Evolutionary conservation across 2,888 invertebrate species (phyloP), one percentile per base, ranked within the genome.

Genomic region (Steinernema carpocapsae): DNA sequence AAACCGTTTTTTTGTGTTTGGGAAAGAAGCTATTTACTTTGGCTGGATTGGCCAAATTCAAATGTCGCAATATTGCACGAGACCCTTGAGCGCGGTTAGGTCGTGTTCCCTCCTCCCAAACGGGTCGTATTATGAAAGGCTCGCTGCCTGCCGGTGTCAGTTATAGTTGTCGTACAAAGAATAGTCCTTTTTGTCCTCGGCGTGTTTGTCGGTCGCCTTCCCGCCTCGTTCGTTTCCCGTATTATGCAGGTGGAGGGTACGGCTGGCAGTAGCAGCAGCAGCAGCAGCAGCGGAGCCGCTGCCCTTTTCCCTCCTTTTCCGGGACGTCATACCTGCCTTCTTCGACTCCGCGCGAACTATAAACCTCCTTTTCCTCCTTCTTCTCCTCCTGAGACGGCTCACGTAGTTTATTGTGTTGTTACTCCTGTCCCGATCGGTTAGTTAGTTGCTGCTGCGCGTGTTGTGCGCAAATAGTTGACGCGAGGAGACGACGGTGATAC

Each of bases 391-490:
- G n/a, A n/a, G n/a, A n/a, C n/a, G n/a, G n/a, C n/a, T n/a, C n/a
- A n/a, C n/a, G n/a, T n/a, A n/a, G n/a, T n/a, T n/a, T n/a, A n/a
- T n/a, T n/a, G n/a, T n/a, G n/a, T n/a, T n/a, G n/a, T n/a, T n/a
- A n/a, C n/a, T n/a, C n/a, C n/a, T 12, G 43, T 43, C 10, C 43
- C 10, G 43, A 43, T 43, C 43, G 43, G 43, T 43, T 43, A 43
- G 56, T 56, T n/a, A 56, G n/a, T n/a, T n/a, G n/a, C n/a, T n/a
- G 24, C 26, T 56, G 26, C 22, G 56, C 56, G 56, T 56, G 26
- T 24, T 56, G 24, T 56, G 56, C 56, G 56, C 56, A 56, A 56
- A 56, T 56, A 56, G 24, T 22, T 56, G 56, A 22, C 26, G 26
- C 26, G n/a, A n/a, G 24, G 26, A 12, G 56, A 56, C 56, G 17